Evolutionary conservation across 2,113 vertebrate genomes (phyloP).

Genomic region (Sinosuthora webbiana): DNA sequence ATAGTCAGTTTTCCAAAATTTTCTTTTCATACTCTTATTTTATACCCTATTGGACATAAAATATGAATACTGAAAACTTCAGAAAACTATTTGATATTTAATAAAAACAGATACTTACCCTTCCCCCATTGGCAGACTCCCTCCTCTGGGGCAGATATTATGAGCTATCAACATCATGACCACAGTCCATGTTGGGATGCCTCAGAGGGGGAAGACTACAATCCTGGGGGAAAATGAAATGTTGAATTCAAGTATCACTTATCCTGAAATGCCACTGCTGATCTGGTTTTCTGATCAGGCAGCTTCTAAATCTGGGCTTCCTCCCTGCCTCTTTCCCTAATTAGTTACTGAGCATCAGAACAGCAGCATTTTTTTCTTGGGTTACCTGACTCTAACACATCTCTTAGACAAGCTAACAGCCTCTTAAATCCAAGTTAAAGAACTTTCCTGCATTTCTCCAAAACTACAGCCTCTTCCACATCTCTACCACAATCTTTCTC

Average conservation of each 20-base stretch:
- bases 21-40: constrained; percentile 68
- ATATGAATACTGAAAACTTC: constrained; percentile 68
- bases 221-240: constrained; percentile 37
- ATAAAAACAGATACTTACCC: constrained; percentile 68
- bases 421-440: not conserved
- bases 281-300: not conserved
- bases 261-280: not conserved
- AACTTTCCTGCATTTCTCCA: not conserved
- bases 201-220: constrained; percentile 61
- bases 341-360: not conserved
- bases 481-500: not conserved
- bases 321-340: not conserved
- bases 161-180: constrained; percentile 38
- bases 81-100: constrained; percentile 62
- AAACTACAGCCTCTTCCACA: not conserved
- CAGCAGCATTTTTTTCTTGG: not conserved
- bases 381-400: not conserved
- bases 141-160: constrained; percentile 58
- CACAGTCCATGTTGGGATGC: constrained; percentile 19
- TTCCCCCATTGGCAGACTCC: constrained; percentile 39
- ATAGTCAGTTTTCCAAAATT: constrained; percentile 69
- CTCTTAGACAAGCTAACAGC: not conserved
- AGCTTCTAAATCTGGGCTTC: not conserved
- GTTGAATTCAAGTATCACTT: constrained; percentile 28
- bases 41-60: constrained; percentile 65